These are phyloP conservation scores for Habrosyne pyritoides DNA, from an alignment of 2,888 invertebrate genomes.

Conservation along the genomic window DNA sequence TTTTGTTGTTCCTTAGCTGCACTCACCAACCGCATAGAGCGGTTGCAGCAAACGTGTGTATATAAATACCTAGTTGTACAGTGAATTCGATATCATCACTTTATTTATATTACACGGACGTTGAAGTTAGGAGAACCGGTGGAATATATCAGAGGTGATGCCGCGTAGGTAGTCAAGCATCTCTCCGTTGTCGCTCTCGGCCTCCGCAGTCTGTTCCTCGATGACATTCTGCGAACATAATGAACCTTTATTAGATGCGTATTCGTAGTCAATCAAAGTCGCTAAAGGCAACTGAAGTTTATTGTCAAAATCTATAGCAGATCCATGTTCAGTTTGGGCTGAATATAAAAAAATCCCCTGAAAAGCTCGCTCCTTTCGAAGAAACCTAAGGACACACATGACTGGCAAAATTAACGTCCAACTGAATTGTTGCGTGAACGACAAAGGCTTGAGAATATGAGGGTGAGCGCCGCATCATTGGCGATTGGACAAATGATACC, in stretches of 20 bases:
- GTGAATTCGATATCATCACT: slow-evolving; percentile 17
- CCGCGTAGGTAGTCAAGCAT: slow-evolving; percentile 71
- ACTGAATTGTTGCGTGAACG: too few relatives aligned
- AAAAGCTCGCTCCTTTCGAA: too few relatives aligned
- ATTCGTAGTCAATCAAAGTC: too few relatives aligned
- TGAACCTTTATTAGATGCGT: neutral
- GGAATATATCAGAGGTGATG: slow-evolving; percentile 71
- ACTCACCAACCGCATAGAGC: neutral
- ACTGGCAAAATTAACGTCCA: too few relatives aligned
- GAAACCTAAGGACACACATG: too few relatives aligned
- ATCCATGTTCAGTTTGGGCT: too few relatives aligned
- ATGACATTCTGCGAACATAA: slow-evolving; percentile 42
- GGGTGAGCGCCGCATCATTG: too few relatives aligned
- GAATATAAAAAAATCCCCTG: too few relatives aligned
- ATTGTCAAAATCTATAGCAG: too few relatives aligned
- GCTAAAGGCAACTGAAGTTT: too few relatives aligned
- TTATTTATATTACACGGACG: slow-evolving; percentile 14
- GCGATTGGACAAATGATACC: too few relatives aligned
- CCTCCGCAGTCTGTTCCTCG: slow-evolving; percentile 43
- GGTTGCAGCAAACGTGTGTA: neutral
- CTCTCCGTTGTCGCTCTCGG: slow-evolving; percentile 58
- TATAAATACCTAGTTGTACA: slow-evolving; percentile 11
- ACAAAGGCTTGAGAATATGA: too few relatives aligned
- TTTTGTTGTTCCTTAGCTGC: neutral
- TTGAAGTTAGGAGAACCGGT: slow-evolving; percentile 60